Evolutionary conservation across 2,888 invertebrate species (phyloP).

Genomic region (Eucera pruinosa): DNA sequence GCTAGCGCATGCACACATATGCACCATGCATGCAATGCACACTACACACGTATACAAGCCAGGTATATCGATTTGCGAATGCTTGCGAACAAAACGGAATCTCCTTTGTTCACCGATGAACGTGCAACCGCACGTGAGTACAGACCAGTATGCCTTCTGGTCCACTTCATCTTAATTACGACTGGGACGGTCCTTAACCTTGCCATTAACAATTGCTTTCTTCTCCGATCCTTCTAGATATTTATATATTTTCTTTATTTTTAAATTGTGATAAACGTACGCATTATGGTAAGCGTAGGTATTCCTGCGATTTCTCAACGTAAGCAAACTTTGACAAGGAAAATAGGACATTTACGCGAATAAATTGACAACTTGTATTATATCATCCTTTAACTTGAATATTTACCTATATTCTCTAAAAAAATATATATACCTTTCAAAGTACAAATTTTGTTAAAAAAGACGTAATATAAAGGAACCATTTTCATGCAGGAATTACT

Average conservation of each 20-base stretch:
- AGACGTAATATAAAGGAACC: no score
- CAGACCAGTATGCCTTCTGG: conserved; percentile 47
- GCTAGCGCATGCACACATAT: not conserved
- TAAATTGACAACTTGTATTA: no score
- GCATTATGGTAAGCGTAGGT: no score
- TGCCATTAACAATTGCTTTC: conserved; percentile 20
- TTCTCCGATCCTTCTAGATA: not conserved
- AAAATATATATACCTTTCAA: no score
- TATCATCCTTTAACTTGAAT: no score
- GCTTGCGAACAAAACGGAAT: conserved; percentile 50
- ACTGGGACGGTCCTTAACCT: conserved; percentile 33
- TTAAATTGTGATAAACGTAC: no score
- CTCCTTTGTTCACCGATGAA: conserved; percentile 62
- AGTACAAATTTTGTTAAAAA: no score
- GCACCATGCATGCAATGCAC: not conserved
- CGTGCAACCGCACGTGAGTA: conserved; percentile 41
- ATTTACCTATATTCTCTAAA: no score
- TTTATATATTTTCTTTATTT: not conserved
- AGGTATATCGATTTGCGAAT: conserved; percentile 35
- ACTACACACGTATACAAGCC: conserved; percentile 4
- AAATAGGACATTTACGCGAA: no score
- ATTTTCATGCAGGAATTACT: no score
- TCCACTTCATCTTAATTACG: conserved; percentile 59
- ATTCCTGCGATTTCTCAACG: no score
- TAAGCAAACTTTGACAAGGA: no score